Evolutionary conservation across 2,888 invertebrate genomes (phyloP).

Genomic region (Archips xylosteana): DNA sequence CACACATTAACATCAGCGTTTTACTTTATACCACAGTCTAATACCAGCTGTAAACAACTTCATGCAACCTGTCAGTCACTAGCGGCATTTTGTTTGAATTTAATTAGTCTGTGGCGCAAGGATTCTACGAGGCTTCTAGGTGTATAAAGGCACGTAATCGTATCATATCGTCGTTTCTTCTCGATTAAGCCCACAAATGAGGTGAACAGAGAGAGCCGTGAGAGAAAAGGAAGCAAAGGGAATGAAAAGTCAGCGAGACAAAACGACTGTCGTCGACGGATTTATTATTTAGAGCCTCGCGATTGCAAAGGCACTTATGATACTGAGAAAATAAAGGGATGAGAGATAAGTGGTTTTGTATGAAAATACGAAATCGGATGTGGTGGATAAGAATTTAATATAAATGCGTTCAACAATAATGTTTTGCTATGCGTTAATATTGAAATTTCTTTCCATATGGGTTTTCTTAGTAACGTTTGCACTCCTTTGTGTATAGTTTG

Average conservation of each 20-base stretch:
- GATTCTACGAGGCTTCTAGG: constrained; percentile 34
- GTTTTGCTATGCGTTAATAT: background rate
- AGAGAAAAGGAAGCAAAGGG: constrained; percentile 58
- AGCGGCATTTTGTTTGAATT: accelerated
- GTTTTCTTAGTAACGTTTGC: background rate
- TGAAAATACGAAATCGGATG: constrained; percentile 1
- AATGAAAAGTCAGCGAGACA: constrained; percentile 46
- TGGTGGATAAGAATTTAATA: background rate
- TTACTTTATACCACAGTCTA: constrained; percentile 47
- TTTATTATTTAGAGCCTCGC: constrained; percentile 34
- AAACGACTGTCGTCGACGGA: constrained; percentile 39
- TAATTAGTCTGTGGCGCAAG: constrained; percentile 47
- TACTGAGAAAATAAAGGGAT: constrained; percentile 17
- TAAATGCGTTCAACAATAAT: background rate
- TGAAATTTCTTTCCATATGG: background rate
- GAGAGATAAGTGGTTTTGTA: constrained; percentile 14
- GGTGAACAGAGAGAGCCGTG: constrained; percentile 64
- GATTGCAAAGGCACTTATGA: constrained; percentile 30
- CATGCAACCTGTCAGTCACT: constrained; percentile 24
- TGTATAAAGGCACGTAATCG: constrained; percentile 57
- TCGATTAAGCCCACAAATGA: constrained; percentile 73
- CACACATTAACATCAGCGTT: constrained; percentile 25
- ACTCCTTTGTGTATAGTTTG: no score
- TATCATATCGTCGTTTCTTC: constrained; percentile 71
- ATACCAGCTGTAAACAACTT: background rate